Percentiles rank a stretch among this genome's conserved stretches.
phyloP scores from a whole-genome alignment of 2,888 invertebrate genomes.

The Gasteruption jaculator region DNA sequence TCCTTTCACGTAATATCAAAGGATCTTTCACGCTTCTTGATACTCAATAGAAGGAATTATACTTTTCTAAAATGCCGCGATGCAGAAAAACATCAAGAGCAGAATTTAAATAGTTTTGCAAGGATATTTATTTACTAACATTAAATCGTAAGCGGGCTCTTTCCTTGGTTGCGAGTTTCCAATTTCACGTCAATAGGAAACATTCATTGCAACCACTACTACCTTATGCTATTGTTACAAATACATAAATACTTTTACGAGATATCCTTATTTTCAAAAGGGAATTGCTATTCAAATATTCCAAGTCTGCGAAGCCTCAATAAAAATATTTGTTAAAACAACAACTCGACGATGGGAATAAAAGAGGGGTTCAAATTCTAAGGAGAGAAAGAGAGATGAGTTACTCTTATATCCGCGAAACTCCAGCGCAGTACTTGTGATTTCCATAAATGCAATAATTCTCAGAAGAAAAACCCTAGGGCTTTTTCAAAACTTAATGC shows the following conservation, averaged over 20 bases:
- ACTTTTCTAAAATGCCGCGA: conserved; percentile 6
- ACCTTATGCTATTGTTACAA: too few relatives aligned
- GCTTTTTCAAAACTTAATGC: conserved; percentile 21
- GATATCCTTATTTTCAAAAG: too few relatives aligned
- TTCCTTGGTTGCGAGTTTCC: too few relatives aligned
- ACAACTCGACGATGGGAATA: conserved; percentile 29
- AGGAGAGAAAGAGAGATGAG: conserved; percentile 22
- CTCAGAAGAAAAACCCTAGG: conserved; percentile 25
- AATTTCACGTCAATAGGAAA: too few relatives aligned
- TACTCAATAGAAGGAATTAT: conserved; percentile 29
- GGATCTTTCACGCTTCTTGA: conserved; percentile 34
- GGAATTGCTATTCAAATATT: conserved; percentile 46
- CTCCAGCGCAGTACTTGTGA: conserved; percentile 26
- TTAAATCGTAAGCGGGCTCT: too few relatives aligned
- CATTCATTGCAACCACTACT: too few relatives aligned
- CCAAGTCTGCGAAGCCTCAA: conserved; percentile 37
- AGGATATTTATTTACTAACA: too few relatives aligned
- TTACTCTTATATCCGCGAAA: conserved; percentile 42
- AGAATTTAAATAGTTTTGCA: conserved; percentile 1
- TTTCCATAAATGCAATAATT: conserved; percentile 43
- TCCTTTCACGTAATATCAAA: conserved; percentile 33
- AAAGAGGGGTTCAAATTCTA: conserved; percentile 15
- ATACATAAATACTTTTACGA: conserved; percentile 8
- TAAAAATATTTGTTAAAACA: conserved; percentile 48
- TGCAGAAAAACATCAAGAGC: neutral